Percentiles rank a stretch among this genome's conserved stretches.
Evolutionary conservation across 2,888 invertebrate genomes (phyloP).

Genomic region (Drosophila vallismaia): DNA sequence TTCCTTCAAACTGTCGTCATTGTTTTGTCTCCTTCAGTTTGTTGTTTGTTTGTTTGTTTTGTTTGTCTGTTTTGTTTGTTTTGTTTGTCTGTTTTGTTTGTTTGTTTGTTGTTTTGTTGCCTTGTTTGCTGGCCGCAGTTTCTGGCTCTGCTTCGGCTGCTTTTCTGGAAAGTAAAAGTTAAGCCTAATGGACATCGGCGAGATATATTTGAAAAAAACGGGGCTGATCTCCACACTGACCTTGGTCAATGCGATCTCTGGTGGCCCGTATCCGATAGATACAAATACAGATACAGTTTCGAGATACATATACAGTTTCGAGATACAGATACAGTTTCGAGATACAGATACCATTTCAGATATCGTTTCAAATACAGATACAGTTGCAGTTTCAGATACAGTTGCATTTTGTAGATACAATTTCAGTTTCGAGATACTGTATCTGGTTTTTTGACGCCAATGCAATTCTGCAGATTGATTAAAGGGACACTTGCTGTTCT

Average conservation of each 20-base stretch:
- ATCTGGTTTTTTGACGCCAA: slow-evolving; percentile 29
- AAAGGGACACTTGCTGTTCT: slow-evolving; percentile 55
- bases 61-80: slow-evolving; percentile 46
- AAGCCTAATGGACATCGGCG: slow-evolving; percentile 31
- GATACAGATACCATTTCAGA: slow-evolving; percentile 19
- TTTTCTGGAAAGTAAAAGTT: slow-evolving; percentile 70
- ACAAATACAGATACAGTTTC: slow-evolving; percentile 12
- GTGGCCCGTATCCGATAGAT: slow-evolving; percentile 41
- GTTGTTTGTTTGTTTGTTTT: slow-evolving; percentile 43
- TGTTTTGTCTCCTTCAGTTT: slow-evolving; percentile 58
- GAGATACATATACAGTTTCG: slow-evolving; percentile 4
- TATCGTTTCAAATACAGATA: slow-evolving; percentile 7
- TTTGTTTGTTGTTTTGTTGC: slow-evolving; percentile 45
- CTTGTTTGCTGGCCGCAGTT: slow-evolving; percentile 39
- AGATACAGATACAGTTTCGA: not conserved
- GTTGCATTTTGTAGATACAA: too few relatives aligned
- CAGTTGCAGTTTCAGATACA: not conserved
- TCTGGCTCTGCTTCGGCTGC: too few relatives aligned
- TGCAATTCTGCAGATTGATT: slow-evolving; percentile 48
- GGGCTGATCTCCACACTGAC: slow-evolving; percentile 49
- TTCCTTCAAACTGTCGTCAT: slow-evolving; percentile 67
- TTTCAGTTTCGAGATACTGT: slow-evolving; percentile 1
- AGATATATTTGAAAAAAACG: not conserved
- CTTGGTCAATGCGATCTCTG: slow-evolving; percentile 64
- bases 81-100: slow-evolving; percentile 31